Evolutionary conservation across 2,113 vertebrate genomes (phyloP).

Genomic region (Trinectes maculatus): DNA sequence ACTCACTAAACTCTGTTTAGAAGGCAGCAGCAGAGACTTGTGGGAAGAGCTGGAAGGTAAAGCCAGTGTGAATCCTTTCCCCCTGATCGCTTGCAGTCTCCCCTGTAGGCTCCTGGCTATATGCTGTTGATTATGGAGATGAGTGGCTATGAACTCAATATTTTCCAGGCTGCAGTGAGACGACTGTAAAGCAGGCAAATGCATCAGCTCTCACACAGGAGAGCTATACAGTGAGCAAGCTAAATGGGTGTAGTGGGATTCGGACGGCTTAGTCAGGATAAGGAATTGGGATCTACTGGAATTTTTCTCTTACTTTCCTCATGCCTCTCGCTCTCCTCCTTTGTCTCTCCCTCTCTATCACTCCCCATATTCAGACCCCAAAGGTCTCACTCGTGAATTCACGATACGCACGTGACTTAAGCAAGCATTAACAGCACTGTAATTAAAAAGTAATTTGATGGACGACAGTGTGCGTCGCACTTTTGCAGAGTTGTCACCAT

Average conservation of each 20-base stretch:
- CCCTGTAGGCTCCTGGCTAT: conserved; percentile 56
- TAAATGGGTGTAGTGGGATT: conserved; percentile 82
- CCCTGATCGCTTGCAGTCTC: conserved; percentile 59
- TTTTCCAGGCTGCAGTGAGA: conserved; percentile 69
- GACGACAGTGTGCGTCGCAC: conserved; percentile 3
- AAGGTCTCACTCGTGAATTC: conserved; percentile 62
- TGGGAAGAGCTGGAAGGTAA: conserved; percentile 56
- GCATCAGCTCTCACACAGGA: conserved; percentile 58
- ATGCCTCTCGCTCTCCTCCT: conserved; percentile 18
- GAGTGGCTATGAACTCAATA: conserved; percentile 78
- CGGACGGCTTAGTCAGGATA: conserved; percentile 79
- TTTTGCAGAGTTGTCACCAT: conserved; percentile 46
- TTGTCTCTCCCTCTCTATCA: conserved; percentile 28
- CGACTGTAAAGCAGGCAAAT: conserved; percentile 74
- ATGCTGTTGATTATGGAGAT: conserved; percentile 82
- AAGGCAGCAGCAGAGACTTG: conserved; percentile 48
- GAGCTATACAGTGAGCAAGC: conserved; percentile 65
- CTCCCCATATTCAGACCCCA: conserved; percentile 62
- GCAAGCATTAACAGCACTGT: conserved; percentile 28
- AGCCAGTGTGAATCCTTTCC: conserved; percentile 62
- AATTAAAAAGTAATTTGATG: conserved; percentile 53
- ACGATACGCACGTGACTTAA: conserved; percentile 21
- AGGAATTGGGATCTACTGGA: conserved; percentile 71
- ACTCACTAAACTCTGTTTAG: conserved; percentile 53
- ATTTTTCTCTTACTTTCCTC: conserved; percentile 64